phyloP scores from a whole-genome alignment of 2,888 invertebrate species.

The Bugulina stolonifera region DNA sequence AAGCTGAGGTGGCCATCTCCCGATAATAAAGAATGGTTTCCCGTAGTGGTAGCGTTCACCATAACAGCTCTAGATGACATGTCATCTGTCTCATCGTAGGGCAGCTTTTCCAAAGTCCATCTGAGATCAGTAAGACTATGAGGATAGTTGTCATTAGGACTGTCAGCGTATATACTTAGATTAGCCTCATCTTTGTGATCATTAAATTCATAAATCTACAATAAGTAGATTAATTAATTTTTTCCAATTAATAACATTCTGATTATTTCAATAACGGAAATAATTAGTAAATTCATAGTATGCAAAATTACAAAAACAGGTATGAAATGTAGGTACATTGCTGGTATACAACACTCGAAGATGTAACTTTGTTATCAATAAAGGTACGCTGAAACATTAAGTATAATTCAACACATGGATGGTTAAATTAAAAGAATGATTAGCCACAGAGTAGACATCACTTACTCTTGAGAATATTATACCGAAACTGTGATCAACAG shows the following conservation, averaged over 20 bases:
- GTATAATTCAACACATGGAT: no score
- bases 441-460: no score
- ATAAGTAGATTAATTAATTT: background rate
- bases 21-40: background rate
- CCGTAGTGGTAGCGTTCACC: background rate
- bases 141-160: background rate
- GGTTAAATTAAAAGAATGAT: no score
- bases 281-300: no score
- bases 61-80: background rate
- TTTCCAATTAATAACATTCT: no score
- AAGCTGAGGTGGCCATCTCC: constrained; percentile 28
- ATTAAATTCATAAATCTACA: constrained; percentile 41
- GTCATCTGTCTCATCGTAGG: background rate
- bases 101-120: background rate
- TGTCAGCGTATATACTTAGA: background rate
- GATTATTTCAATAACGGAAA: no score
- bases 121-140: constrained; percentile 1
- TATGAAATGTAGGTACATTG: no score
- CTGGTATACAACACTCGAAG: no score
- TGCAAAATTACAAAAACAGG: no score
- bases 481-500: constrained; percentile 11
- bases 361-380: no score
- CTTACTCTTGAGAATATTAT: constrained; percentile 23
- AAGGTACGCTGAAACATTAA: no score
- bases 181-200: constrained; percentile 37